Conservation (phyloP, 64 coral and sea anemone species). For the Porites australiensis region DNA sequence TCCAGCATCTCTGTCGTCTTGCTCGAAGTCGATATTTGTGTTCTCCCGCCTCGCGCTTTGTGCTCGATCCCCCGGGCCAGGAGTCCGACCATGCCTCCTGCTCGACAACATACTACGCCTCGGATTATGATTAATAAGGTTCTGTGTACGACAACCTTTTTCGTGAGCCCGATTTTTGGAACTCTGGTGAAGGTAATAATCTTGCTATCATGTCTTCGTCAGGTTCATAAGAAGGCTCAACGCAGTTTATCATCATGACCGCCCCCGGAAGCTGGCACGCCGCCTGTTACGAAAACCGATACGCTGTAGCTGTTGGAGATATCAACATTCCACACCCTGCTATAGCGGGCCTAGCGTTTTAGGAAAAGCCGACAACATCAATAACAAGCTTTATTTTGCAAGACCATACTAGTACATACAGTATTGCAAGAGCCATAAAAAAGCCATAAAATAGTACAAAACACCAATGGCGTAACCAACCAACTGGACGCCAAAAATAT, state of each 20-base stretch:
- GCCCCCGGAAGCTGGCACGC: slow-evolving; percentile 14
- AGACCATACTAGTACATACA: too few species aligned
- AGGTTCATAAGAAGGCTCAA: neutral
- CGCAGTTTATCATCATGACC: slow-evolving; percentile 14
- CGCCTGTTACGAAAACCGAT: slow-evolving; percentile 53
- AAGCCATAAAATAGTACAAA: slow-evolving; percentile 35
- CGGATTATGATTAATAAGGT: too few species aligned
- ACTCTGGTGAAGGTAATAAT: neutral
- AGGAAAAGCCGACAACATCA: neutral
- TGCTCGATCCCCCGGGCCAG: too few species aligned
- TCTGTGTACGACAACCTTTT: too few species aligned
- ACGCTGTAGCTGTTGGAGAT: slow-evolving; percentile 11
- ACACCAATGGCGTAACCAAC: slow-evolving; percentile 5
- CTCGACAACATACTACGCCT: too few species aligned
- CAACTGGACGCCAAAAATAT: neutral
- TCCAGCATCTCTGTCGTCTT: too few species aligned
- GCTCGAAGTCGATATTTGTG: too few species aligned
- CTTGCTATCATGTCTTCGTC: neutral
- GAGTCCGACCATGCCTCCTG: too few species aligned
- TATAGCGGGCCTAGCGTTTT: slow-evolving; percentile 49
- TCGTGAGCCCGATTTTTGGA: too few species aligned
- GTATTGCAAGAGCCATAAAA: neutral
- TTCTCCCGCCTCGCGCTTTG: too few species aligned
- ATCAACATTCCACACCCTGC: slow-evolving; percentile 46
- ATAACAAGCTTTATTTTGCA: too few species aligned